phyloP scores from a whole-genome alignment of 2,888 invertebrate genomes.

The Romanomermis culicivorax region DNA sequence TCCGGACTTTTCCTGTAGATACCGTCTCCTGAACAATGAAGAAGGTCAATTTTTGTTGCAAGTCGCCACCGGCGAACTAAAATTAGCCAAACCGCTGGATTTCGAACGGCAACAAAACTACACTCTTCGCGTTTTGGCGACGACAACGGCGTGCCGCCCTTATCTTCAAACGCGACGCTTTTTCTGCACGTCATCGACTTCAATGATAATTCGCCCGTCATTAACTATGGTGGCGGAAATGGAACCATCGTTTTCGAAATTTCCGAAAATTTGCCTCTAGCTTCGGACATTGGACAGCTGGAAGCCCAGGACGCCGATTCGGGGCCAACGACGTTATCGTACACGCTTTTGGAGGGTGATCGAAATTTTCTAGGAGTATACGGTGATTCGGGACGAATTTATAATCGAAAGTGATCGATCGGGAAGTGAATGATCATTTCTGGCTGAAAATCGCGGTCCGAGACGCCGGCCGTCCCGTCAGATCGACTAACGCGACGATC shows the following conservation, averaged over 20 bases:
- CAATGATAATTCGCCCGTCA: constrained; percentile 70
- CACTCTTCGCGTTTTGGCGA: constrained; percentile 58
- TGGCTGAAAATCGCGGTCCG: constrained; percentile 60
- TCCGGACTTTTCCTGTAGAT: too few species aligned
- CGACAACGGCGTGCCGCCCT: constrained; percentile 55
- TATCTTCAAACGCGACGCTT: constrained; percentile 61
- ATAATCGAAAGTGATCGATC: constrained; percentile 38
- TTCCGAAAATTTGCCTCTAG: constrained; percentile 38
- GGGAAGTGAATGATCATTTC: constrained; percentile 17
- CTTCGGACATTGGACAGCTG: constrained; percentile 59
- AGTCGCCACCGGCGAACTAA: constrained; percentile 66
- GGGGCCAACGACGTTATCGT: constrained; percentile 73
- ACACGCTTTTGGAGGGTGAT: constrained; percentile 43
- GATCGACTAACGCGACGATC: constrained; percentile 45
- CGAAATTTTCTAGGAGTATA: constrained; percentile 71
- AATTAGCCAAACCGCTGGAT: constrained; percentile 54
- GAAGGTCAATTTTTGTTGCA: constrained; percentile 57
- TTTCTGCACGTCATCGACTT: constrained; percentile 71
- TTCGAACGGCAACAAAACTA: constrained; percentile 73
- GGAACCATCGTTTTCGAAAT: constrained; percentile 52
- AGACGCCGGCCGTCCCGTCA: constrained; percentile 51
- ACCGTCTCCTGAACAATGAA: constrained; percentile 47
- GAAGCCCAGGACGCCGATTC: constrained; percentile 85
- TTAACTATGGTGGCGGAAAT: constrained; percentile 45
- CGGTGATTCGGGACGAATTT: constrained; percentile 48